Conservation (phyloP, 1,140 invertebrate genomes). For the Bombus confusus region DNA sequence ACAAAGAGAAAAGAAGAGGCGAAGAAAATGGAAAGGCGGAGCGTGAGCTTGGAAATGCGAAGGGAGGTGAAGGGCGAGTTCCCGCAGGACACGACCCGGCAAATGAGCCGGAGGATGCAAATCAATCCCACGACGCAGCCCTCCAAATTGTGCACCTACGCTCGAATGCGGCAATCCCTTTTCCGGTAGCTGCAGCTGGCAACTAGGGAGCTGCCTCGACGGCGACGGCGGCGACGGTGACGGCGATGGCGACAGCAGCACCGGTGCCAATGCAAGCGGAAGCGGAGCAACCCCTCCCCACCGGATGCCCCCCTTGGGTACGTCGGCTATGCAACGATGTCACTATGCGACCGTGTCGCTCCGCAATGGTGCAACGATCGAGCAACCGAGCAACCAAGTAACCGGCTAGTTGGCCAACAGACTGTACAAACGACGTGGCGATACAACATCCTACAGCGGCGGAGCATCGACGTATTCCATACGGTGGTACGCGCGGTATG, state of each 20-base stretch:
- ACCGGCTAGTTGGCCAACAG: constrained; percentile 30
- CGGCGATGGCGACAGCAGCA: not conserved
- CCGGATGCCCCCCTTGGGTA: constrained; percentile 72
- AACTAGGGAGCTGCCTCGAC: constrained; percentile 36
- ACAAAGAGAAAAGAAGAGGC: constrained; percentile 36
- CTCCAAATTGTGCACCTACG: constrained; percentile 77
- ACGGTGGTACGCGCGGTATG: not conserved
- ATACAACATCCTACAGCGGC: not conserved
- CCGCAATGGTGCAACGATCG: constrained; percentile 19
- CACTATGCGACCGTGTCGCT: constrained; percentile 29
- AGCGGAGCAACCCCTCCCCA: constrained; percentile 25
- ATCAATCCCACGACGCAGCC: constrained; percentile 79
- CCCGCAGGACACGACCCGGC: constrained; percentile 75
- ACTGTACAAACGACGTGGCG: constrained; percentile 23
- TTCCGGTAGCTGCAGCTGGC: constrained; percentile 65
- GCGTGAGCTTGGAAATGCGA: not conserved
- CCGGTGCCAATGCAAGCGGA: not conserved
- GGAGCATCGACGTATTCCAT: too few relatives aligned
- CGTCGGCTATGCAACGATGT: constrained; percentile 55
- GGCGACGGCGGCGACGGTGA: constrained; percentile 2
- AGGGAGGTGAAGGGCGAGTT: constrained; percentile 14
- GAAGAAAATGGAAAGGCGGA: constrained; percentile 39
- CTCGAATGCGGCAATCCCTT: constrained; percentile 79
- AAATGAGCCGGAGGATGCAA: constrained; percentile 81
- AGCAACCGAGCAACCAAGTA: not conserved